Evolutionary conservation across 2,113 vertebrate species (phyloP).

Genomic region (Oryzias woworae): DNA sequence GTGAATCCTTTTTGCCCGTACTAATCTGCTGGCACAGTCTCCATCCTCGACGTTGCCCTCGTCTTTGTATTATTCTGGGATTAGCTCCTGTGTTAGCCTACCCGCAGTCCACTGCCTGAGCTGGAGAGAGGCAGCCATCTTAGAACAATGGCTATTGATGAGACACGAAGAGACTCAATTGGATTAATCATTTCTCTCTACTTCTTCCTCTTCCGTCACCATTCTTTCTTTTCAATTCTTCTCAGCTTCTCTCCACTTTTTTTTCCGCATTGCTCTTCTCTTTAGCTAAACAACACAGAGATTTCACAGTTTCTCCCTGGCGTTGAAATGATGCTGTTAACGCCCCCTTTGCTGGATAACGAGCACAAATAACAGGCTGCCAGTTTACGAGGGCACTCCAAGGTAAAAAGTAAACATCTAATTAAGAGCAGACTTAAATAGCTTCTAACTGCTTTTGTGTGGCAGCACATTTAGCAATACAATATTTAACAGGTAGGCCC

Average conservation of each 20-base stretch:
- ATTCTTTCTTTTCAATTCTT: constrained; percentile 44
- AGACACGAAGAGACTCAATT: constrained; percentile 71
- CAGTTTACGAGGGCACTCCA: constrained; percentile 43
- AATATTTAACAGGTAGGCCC: constrained; percentile 16
- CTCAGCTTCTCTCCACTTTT: constrained; percentile 27
- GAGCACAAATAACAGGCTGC: constrained; percentile 47
- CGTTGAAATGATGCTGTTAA: constrained; percentile 25
- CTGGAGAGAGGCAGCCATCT: constrained; percentile 68
- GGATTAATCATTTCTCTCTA: constrained; percentile 68
- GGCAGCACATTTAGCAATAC: constrained; percentile 26
- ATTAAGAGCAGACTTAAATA: constrained; percentile 50
- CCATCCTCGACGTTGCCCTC: constrained; percentile 56
- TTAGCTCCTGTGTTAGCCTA: constrained; percentile 69
- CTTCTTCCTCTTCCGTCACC: constrained; percentile 21
- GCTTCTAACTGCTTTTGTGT: constrained; percentile 28
- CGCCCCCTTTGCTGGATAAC: constrained; percentile 43
- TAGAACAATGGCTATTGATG: constrained; percentile 75
- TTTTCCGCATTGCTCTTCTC: constrained; percentile 30
- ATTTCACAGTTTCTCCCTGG: constrained; percentile 38
- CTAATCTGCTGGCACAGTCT: constrained; percentile 67
- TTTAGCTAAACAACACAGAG: constrained; percentile 39
- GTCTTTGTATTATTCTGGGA: constrained; percentile 64
- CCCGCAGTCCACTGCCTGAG: constrained; percentile 57
- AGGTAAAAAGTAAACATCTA: constrained; percentile 59
- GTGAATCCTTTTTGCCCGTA: constrained; percentile 58